Evolutionary conservation across 2,113 vertebrate species (phyloP).

Genomic region (Anser cygnoides): DNA sequence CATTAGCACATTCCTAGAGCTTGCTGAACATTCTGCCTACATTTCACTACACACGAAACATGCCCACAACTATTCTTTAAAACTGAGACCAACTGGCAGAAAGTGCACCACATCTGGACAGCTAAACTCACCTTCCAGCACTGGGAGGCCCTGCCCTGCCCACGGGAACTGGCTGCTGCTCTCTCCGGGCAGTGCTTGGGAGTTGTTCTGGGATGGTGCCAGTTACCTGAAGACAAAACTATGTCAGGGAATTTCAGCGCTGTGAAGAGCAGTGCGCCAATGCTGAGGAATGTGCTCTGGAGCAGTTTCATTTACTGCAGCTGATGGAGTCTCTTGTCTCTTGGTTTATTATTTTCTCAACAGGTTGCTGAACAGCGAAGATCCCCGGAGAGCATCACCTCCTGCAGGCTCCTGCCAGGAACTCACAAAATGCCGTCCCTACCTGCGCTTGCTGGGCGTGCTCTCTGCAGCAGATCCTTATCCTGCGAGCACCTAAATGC

Average conservation of each 20-base stretch:
- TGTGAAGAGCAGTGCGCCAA: accelerated
- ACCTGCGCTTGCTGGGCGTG: neutral
- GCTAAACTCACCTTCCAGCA: neutral
- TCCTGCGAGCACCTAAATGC: neutral
- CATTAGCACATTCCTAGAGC: neutral
- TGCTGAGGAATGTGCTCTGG: neutral
- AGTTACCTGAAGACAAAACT: neutral
- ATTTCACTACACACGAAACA: accelerated
- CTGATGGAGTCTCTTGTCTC: neutral
- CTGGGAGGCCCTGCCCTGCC: neutral
- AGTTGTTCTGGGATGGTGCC: neutral
- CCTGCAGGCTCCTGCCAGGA: neutral
- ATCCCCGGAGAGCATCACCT: neutral
- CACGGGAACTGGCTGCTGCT: neutral
- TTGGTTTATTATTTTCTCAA: neutral
- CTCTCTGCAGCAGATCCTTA: neutral
- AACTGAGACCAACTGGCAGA: neutral
- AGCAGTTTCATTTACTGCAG: accelerated
- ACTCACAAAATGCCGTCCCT: neutral
- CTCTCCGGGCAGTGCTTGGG: neutral
- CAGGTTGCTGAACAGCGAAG: neutral
- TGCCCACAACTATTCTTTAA: neutral
- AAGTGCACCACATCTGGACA: neutral
- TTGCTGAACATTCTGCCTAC: neutral
- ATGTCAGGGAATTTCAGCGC: neutral